Percentiles rank a stretch among this genome's conserved stretches.
Conservation (phyloP, 2,113 vertebrate species). For the Cyanoderma ruficeps region DNA sequence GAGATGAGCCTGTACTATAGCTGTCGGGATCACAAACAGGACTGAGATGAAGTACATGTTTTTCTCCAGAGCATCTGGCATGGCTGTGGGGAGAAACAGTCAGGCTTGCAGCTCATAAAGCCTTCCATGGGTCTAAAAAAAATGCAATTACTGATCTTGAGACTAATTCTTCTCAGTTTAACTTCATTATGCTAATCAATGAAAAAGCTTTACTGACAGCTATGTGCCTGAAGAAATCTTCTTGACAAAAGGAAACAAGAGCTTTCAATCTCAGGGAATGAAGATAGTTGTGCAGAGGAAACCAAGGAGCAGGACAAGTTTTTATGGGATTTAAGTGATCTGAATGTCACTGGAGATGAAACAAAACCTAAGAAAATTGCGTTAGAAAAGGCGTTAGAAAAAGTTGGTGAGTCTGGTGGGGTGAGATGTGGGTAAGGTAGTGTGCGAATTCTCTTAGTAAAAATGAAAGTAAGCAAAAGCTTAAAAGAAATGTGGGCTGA, state of each 20-base stretch:
- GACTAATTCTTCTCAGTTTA: background rate
- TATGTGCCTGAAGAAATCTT: background rate
- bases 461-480: background rate
- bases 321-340: background rate
- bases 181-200: background rate
- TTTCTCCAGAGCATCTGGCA: background rate
- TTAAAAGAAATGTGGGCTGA: background rate
- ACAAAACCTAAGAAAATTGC: background rate
- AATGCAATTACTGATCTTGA: background rate
- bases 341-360: background rate
- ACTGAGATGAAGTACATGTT: background rate
- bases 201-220: background rate
- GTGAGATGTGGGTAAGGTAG: background rate
- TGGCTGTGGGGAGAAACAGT: background rate
- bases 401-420: background rate
- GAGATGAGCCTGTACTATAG: background rate
- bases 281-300: background rate
- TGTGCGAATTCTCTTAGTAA: background rate
- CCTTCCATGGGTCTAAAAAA: background rate
- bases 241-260: background rate
- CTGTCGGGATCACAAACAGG: background rate
- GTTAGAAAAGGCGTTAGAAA: background rate
- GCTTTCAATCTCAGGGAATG: background rate
- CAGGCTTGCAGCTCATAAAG: background rate
- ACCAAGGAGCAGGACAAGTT: background rate